Evolutionary conservation across 2,113 vertebrate genomes (phyloP), one percentile per base, ranked within the genome.

Genomic region (Trogon melanurus): DNA sequence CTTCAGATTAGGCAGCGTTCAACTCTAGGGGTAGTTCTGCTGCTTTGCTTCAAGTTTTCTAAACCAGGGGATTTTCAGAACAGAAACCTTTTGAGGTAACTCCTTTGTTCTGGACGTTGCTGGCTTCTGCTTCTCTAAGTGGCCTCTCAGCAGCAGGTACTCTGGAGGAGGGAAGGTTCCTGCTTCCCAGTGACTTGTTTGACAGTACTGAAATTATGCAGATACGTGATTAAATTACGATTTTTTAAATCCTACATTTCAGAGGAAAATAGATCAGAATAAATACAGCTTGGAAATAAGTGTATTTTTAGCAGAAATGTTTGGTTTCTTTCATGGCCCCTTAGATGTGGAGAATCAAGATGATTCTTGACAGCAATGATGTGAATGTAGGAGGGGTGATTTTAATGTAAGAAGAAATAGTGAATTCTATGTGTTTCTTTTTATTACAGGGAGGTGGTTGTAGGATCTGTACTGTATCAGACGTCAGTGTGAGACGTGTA

Each of bases 351-450:
- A 88, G 85, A 91, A 95, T 53, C 32, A 57, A 95, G 92, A 88
- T 85, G 85, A 65, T 89, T 91, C 88, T 41, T 97, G 88, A 95
- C 88, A 92, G 96, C 79, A 66, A 1, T 85, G 75, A 94, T 91
- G 79, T 90, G 92, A 51, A 79, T 83, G 88, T 91, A 65, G 89
- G 93, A 96, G 90, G 90, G 84, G 65, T 66, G 93, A 91, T 95
- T 94, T 89, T 47, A 91, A 89, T 87, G 65, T 48, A 79, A 89
- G 87, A 81, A 82, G 85, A 47, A 91, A 76, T 30, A 69, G 83
- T 93, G 94, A 91, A 69, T 94, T 91, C 48, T 85, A 0, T 12
- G 64, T 41, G 51, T 79, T 85, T 79, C 83, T 78, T 56, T n/a
- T 20, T 15, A 30, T 89, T 44, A 16, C 58, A 82, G 66, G 88